These are phyloP conservation scores for silkworm (Bombyx mori) DNA, from an alignment of 1,140 invertebrate genomes.

Conservation along the genomic window ASM3026992v2 NC_085117.1:10617501-10618000, in stretches of 20 bases:
- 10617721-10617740: too few species aligned
- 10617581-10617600: constrained; percentile 77
- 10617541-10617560: constrained; percentile 77
- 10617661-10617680: too few species aligned
- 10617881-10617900: constrained; percentile 29
- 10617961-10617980: constrained; percentile 28
- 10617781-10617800: background rate
- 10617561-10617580: constrained; percentile 78
- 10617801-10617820: too few species aligned
- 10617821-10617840: too few species aligned
- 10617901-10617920: constrained; percentile 48
- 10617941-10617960: constrained; percentile 35
- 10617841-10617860: too few species aligned
- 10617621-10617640: constrained; percentile 70
- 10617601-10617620: constrained; percentile 79
- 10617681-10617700: too few species aligned
- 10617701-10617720: too few species aligned
- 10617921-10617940: constrained; percentile 37
- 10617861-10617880: too few species aligned
- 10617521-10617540: constrained; percentile 47
- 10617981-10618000: constrained; percentile 63
- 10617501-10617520: constrained; percentile 62
- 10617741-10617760: background rate
- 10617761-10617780: background rate
- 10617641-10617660: too few species aligned